Evolutionary conservation across 2,888 invertebrate genomes (phyloP), one percentile per base, ranked within the genome.

Genomic region (Xylota sylvarum): DNA sequence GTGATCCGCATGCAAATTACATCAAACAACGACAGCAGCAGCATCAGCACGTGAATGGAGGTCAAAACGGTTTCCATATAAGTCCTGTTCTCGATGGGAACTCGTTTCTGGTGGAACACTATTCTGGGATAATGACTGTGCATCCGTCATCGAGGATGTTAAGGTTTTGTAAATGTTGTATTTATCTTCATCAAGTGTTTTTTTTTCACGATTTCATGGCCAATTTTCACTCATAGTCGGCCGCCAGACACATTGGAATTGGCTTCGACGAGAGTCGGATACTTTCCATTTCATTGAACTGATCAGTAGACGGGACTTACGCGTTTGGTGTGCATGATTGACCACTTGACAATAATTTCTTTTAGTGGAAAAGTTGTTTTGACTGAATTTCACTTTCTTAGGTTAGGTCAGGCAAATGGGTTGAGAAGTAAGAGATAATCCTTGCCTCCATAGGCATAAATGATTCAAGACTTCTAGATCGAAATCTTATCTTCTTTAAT

Each of bases 121-220:
- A 65, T 30, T 62, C 69, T 46, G 69, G 74, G 17, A 56, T 19
- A 43, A 50, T 43, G 56, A 23, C 73, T 58, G 35, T 62, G 6
- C 69, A 69, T 64, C 69, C 79, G n/a, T 79, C 74, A 43, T 30
- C 74, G 27, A 62, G 79, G 73, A 84, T 79, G 6, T 58, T 84
- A 46, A 84, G 84, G 80, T 80, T 37, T 0, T 12, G 3, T 37
- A 50, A 55, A 30, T 10, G n/a, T 9, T 23, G 1, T 70, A n/a
- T 46, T 40, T 19, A 27, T 30, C 7, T 40, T 40, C 2, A 14
- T 9, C 9, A 32, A 5, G 12, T 19, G 10, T 5, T 50, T 30
- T 40, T 23, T 52, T 30, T 43, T 48, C 27, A 14, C 35, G 14
- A n/a, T 30, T 14, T 37, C 56, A 56, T 56, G 56, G 56, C 6